Conservation (phyloP, 2,113 vertebrate species). For the Suncus etruscus region DNA sequence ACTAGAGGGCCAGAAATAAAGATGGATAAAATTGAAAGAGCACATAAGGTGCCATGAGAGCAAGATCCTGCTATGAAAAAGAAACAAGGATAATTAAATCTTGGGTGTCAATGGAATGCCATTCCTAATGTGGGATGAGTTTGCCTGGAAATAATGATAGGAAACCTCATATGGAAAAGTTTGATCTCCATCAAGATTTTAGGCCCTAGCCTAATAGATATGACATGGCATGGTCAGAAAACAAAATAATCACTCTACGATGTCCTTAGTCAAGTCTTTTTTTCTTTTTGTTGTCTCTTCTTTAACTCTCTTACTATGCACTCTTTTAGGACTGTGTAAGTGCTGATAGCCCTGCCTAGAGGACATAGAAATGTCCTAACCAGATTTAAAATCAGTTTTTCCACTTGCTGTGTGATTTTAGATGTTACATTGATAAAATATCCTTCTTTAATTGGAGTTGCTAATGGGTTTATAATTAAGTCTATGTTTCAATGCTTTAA, state of each 20-base stretch:
- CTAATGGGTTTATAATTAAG: conserved; percentile 56
- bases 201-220: neutral
- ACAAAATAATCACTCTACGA: fast-evolving
- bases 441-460: conserved; percentile 54
- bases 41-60: neutral
- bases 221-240: fast-evolving
- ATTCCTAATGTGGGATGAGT: neutral
- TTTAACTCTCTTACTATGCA: neutral
- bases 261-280: neutral
- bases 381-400: neutral
- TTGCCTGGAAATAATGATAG: neutral
- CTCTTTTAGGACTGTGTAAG: neutral
- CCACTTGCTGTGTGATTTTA: conserved; percentile 11
- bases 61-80: neutral
- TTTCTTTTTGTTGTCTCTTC: neutral
- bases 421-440: neutral
- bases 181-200: neutral
- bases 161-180: neutral
- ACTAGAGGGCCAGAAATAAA: neutral
- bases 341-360: neutral
- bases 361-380: neutral
- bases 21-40: neutral
- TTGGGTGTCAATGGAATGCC: neutral
- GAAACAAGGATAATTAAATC: neutral
- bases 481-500: conserved; percentile 60